Evolutionary conservation across 2,797 vertebrate genomes (phyloP).

Genomic region (Catharus ustulatus): DNA sequence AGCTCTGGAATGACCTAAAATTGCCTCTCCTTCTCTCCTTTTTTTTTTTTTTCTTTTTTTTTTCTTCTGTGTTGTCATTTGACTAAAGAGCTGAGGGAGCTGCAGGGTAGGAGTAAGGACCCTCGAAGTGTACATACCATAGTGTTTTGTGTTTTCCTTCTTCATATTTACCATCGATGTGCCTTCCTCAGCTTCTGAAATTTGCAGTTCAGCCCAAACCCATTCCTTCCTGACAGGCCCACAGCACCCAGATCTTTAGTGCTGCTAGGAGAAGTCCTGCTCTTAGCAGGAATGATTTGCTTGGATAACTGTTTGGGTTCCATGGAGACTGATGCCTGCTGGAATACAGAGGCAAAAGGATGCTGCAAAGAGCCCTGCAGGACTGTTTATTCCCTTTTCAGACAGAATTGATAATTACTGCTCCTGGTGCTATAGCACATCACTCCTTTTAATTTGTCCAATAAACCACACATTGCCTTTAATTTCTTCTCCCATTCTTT

Average conservation of each 20-base stretch:
- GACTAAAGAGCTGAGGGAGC: not conserved
- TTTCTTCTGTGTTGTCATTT: not conserved
- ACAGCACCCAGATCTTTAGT: not conserved
- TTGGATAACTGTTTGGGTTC: not conserved
- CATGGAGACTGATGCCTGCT: not conserved
- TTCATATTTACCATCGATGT: not conserved
- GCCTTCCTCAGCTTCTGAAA: not conserved
- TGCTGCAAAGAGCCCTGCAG: slow-evolving; percentile 14
- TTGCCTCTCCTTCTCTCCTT: not conserved
- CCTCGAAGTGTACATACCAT: not conserved
- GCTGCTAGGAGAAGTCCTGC: not conserved
- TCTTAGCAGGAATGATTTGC: not conserved
- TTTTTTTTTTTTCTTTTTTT: not conserved
- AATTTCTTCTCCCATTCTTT: not conserved
- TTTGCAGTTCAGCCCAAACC: not conserved
- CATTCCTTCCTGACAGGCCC: not conserved
- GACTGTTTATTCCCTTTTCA: slow-evolving; percentile 34
- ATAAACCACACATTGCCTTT: not conserved
- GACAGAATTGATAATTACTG: slow-evolving; percentile 40
- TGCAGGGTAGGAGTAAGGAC: not conserved
- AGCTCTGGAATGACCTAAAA: not conserved
- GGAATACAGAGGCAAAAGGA: not conserved
- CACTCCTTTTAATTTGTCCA: not conserved
- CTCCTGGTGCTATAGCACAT: not conserved
- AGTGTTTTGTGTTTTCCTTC: not conserved